Base-by-base conservation (phyloP, 92 coral and sea anemone genomes). In the Nematostella vectensis region DNA sequence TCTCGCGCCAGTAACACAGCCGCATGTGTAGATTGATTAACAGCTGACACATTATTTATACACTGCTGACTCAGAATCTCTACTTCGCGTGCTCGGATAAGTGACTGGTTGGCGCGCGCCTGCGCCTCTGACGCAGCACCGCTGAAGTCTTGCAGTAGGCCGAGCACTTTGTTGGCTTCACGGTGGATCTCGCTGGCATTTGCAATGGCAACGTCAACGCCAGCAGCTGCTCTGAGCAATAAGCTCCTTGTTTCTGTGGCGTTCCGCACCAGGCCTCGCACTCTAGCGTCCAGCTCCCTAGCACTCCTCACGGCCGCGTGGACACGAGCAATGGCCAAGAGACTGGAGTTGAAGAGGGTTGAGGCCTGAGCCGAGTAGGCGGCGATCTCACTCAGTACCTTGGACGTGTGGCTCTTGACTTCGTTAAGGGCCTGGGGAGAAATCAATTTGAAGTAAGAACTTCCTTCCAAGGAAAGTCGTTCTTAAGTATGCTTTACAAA, bases 281-380 rank as follows among this genome's bases (percentile, higher is more conserved):
- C 83, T 2, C 55, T 70, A 17, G 43, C 38, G 26, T 47, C 75
- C 72, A 74, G 62, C 43, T n/a, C 70, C 36, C 49, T 49, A 57
- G 94, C 70, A 48, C 80, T 71, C 18, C 56, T 38, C 25, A 84
- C 37, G 55, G 88, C 87, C 39, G 74, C 50, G 63, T 67, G 18
- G 45, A 84, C 77, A 67, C 70, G 80, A 50, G n/a, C 42, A 30
- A 80, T 53, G 16, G 61, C 75, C 23, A 80, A 49, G 2, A 57
- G 55, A 57, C 94, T 79, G 56, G 87, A 70, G 0, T 71, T 43
- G 39, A 70, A 79, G 28, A 79, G 61, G 17, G 39, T 16, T 22
- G 28, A 33, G 17, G 79, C 55, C 27, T 84, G 74, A 30, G 65
- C 60, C 4, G 36, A 21, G 59, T 66, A 62, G 12, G 65, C 55